Evolutionary conservation across 2,888 invertebrate species (phyloP).

Genomic region (Allolobophora icterica): DNA sequence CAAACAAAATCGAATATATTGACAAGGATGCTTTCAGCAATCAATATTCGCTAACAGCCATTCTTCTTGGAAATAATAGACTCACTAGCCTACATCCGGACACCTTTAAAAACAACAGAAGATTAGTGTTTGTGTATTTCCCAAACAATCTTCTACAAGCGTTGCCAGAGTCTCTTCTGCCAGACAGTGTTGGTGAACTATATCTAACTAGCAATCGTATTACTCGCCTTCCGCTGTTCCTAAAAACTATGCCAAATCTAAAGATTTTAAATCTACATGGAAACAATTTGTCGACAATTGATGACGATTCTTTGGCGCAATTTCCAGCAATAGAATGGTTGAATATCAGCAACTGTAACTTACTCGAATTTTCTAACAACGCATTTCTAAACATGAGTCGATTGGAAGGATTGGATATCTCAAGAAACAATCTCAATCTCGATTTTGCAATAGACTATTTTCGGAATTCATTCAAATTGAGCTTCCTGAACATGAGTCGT

Average conservation of each 20-base stretch:
- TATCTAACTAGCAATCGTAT: neutral
- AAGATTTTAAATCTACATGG: neutral
- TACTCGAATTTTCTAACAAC: neutral
- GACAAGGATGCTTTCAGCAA: conserved; percentile 12
- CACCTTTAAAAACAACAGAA: neutral
- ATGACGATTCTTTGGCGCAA: neutral
- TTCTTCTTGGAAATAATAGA: neutral
- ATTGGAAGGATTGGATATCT: neutral
- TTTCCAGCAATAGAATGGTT: neutral
- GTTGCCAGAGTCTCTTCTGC: neutral
- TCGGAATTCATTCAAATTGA: neutral
- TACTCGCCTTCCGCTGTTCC: neutral
- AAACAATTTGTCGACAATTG: conserved; percentile 3
- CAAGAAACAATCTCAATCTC: neutral
- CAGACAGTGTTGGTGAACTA: neutral
- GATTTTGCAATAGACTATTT: neutral
- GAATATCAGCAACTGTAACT: conserved; percentile 23
- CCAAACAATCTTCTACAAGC: neutral
- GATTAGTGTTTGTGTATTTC: neutral
- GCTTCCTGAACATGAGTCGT: neutral
- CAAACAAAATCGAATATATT: neutral
- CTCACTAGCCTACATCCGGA: neutral
- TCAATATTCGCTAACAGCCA: neutral
- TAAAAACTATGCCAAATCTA: neutral
- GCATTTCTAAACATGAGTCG: neutral